These are phyloP conservation scores for Scolanthus callimorphus DNA, from an alignment of 92 coral and sea anemone species.

Conservation along the genomic window DNA sequence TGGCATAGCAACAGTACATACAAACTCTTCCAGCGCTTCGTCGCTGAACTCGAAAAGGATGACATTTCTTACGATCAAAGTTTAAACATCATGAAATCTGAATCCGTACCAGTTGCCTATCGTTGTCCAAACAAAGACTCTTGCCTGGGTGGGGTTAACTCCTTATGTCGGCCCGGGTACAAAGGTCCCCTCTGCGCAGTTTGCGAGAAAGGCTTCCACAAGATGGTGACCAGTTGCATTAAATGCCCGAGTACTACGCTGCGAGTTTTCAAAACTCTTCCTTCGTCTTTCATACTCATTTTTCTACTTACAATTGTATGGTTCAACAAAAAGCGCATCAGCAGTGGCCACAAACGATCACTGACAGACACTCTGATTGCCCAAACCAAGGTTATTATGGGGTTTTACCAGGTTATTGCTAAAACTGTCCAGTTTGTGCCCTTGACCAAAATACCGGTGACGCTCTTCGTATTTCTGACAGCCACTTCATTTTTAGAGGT, in stretches of 20 bases:
- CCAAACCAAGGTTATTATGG: neutral
- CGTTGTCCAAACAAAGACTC: neutral
- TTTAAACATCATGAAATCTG: neutral
- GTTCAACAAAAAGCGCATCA: neutral
- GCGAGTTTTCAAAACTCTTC: neutral
- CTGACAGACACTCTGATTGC: neutral
- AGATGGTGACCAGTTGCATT: neutral
- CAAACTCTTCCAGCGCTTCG: neutral
- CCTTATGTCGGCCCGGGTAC: neutral
- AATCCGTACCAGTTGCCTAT: neutral
- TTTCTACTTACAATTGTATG: neutral
- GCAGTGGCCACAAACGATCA: neutral
- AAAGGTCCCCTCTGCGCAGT: neutral
- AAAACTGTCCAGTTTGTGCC: neutral
- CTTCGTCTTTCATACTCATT: neutral
- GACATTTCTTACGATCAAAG: neutral
- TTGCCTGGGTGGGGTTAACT: neutral
- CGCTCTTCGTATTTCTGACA: neutral
- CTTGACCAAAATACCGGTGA: neutral
- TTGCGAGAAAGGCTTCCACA: neutral
- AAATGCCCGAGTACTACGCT: neutral
- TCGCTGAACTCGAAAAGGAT: neutral
- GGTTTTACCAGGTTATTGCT: neutral
- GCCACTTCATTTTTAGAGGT: neutral
- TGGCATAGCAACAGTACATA: constrained; percentile 3